Evolutionary conservation across 2,888 invertebrate genomes (phyloP), one percentile per base, ranked within the genome.

Genomic region (Tethea ocularis): DNA sequence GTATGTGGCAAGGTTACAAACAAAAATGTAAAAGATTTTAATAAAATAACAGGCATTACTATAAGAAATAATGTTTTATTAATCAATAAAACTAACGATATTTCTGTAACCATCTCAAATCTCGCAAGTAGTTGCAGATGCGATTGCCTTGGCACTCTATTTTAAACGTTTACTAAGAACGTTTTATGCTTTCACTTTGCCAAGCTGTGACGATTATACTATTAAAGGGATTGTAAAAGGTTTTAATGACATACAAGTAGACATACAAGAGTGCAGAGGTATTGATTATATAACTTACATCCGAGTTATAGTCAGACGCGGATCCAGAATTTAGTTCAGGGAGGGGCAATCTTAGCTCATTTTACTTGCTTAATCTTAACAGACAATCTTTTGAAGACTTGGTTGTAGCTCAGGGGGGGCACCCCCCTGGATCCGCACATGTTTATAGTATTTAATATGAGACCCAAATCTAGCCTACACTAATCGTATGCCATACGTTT

Each of bases 91-190:
- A 46, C 46, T 20, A 20, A 46, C 20, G 20, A 20, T 46, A 20
- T 46, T 46, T 46, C n/a, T 46, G 20, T 20, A 8, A 46, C 20
- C 46, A 46, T 46, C 46, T 46, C 46, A 46, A 46, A 46, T 46
- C 46, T 46, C 46, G 20, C 46, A 46, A 46, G 5, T 41, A 41
- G 33, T 38, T 10, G 41, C n/a, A 15, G 20, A 20, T n/a, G n/a
- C 20, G 20, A 46, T 46, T 10, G 20, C 46, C 46, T 46, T 20
- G 46, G 20, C 46, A 46, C 46, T 20, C 10, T 7, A 3, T 41
- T 41, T 41, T 41, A 41, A 41, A 38, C 38, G 15, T 33, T 33
- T 33, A 33, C 33, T 33, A 8, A 4, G 33, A 33, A 33, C 13
- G 36, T 17, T 41, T n/a, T 20, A 46, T 46, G 20, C 46, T 46